phyloP scores from a whole-genome alignment of 2,888 invertebrate species.

The Leucoptera coffeella region DNA sequence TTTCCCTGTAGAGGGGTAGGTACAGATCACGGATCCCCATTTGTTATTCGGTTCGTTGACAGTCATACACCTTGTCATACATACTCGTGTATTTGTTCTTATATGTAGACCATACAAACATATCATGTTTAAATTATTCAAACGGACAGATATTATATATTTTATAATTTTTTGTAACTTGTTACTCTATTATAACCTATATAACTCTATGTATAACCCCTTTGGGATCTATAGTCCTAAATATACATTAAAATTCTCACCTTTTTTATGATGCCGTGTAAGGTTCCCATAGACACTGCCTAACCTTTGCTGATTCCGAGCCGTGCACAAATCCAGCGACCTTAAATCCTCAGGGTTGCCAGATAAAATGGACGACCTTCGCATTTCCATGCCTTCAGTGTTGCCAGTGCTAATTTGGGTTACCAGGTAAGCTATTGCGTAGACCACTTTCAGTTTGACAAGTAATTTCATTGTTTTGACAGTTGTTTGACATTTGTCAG shows the following conservation, averaged over 20 bases:
- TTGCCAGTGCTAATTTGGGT: slow-evolving; percentile 37
- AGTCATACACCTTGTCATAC: too few relatives aligned
- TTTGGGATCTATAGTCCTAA: background rate
- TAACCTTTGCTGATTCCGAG: slow-evolving; percentile 35
- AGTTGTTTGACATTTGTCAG: slow-evolving; percentile 25
- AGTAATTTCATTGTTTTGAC: slow-evolving; percentile 49
- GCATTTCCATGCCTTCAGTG: slow-evolving; percentile 39
- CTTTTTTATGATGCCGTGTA: slow-evolving; percentile 44
- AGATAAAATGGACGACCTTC: slow-evolving; percentile 32
- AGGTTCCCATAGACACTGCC: slow-evolving; percentile 44
- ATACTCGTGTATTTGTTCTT: too few relatives aligned
- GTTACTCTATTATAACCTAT: too few relatives aligned
- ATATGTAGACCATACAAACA: too few relatives aligned
- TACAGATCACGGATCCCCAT: too few relatives aligned
- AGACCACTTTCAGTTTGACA: slow-evolving; percentile 43
- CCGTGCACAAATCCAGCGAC: slow-evolving; percentile 33
- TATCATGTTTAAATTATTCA: too few relatives aligned
- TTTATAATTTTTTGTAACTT: background rate
- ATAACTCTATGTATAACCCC: too few relatives aligned
- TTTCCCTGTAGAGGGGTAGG: too few relatives aligned
- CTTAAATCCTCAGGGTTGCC: slow-evolving; percentile 36
- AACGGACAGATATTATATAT: too few relatives aligned
- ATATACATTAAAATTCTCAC: slow-evolving; percentile 13
- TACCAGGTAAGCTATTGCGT: slow-evolving; percentile 34
- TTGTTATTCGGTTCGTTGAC: too few relatives aligned